Evolutionary conservation across 2,888 invertebrate species (phyloP).

Genomic region (Saturnia japonica): DNA sequence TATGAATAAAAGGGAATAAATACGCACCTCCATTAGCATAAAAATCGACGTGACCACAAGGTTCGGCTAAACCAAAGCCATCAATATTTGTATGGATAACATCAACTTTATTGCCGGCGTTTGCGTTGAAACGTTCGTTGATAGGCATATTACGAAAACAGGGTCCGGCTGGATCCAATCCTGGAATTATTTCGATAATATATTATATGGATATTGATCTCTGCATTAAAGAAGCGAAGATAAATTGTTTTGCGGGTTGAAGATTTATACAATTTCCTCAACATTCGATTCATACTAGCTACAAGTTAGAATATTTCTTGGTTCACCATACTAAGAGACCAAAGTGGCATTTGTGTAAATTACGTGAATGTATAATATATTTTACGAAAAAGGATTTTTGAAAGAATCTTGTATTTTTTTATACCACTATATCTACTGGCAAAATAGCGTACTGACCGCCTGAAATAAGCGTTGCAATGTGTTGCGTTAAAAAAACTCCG

Average conservation of each 20-base stretch:
- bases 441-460: too few relatives aligned
- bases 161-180: conserved; percentile 71
- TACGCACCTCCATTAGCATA: conserved; percentile 69
- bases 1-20: neutral
- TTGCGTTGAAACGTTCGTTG: conserved; percentile 54
- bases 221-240: neutral
- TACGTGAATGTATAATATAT: too few relatives aligned
- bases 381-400: too few relatives aligned
- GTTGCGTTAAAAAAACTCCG: too few relatives aligned
- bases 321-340: too few relatives aligned
- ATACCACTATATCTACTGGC: too few relatives aligned
- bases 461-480: too few relatives aligned
- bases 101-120: conserved; percentile 59
- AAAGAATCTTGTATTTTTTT: too few relatives aligned
- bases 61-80: conserved; percentile 69
- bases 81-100: conserved; percentile 72
- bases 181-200: conserved; percentile 35
- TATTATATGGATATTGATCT: neutral
- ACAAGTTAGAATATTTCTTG: too few relatives aligned
- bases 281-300: too few relatives aligned
- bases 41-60: conserved; percentile 67
- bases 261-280: too few relatives aligned
- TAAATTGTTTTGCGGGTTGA: neutral
- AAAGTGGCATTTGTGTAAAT: too few relatives aligned
- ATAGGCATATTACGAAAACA: conserved; percentile 65